phyloP scores from a whole-genome alignment of 2,797 vertebrate species.

The Prionace glauca region DNA sequence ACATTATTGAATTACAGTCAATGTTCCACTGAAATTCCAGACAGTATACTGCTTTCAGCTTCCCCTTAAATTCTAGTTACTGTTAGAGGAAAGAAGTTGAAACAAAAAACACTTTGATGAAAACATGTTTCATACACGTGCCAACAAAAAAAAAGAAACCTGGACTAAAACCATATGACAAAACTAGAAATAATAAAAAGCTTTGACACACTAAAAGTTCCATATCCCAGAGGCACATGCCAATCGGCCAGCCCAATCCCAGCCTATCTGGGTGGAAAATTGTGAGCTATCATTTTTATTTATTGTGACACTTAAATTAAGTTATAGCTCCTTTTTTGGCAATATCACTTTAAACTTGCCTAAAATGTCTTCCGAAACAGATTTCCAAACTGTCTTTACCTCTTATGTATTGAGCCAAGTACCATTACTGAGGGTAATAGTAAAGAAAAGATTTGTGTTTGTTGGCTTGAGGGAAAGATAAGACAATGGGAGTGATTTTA shows the following conservation, averaged over 20 bases:
- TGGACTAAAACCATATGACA: constrained; percentile 8
- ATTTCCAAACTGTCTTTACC: neutral
- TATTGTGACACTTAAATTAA: constrained; percentile 15
- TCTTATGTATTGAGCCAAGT: neutral
- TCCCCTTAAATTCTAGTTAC: neutral
- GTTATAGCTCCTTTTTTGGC: neutral
- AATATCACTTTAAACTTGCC: neutral
- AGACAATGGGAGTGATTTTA: neutral
- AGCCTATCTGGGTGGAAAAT: neutral
- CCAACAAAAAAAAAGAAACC: constrained; percentile 7
- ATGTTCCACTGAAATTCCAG: neutral
- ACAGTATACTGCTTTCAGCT: constrained; percentile 8
- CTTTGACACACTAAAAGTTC: neutral
- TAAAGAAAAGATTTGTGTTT: neutral
- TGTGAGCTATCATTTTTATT: neutral
- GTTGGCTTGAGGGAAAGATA: neutral
- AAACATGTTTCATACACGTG: neutral
- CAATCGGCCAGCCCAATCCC: neutral
- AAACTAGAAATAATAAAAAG: constrained; percentile 6
- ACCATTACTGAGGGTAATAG: too few relatives aligned
- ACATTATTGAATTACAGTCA: neutral
- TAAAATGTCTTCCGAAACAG: neutral
- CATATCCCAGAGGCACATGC: too few relatives aligned
- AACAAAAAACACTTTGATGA: neutral
- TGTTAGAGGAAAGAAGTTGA: neutral